These are phyloP conservation scores for Potamilus streckersoni DNA, from an alignment of 1,140 invertebrate species.

Conservation along the genomic window DNA sequence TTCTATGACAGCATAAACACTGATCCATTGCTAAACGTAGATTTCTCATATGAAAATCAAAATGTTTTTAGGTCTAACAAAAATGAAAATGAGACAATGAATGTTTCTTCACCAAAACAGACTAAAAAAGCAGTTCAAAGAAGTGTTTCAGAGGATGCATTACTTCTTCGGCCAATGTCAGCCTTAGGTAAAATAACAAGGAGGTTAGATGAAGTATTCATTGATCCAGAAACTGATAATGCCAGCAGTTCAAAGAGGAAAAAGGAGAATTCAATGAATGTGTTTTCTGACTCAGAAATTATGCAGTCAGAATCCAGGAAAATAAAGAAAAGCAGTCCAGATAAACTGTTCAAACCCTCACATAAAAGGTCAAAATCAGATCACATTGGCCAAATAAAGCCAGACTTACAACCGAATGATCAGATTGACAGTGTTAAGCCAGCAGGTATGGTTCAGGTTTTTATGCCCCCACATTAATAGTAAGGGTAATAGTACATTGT, in stretches of 20 bases:
- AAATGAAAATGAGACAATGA: not conserved
- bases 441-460: no score
- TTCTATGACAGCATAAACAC: conserved; percentile 44
- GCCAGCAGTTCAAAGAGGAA: not conserved
- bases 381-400: conserved; percentile 30
- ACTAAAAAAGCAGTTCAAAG: not conserved
- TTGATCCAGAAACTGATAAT: not conserved
- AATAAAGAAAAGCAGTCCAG: conserved; percentile 10
- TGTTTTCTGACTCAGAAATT: conserved; percentile 46
- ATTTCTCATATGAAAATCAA: conserved; percentile 26
- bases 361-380: conserved; percentile 56
- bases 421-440: no score
- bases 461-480: no score
- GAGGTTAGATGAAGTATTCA: no score
- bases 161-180: no score
- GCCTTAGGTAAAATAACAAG: no score
- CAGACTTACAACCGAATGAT: not conserved
- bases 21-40: conserved; percentile 47
- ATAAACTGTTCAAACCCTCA: conserved; percentile 15
- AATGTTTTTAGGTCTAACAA: not conserved
- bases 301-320: conserved; percentile 7
- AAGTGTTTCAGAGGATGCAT: no score
- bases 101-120: not conserved
- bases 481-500: no score
- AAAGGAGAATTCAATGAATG: conserved; percentile 5